Percentiles rank a stretch among this genome's conserved stretches.
These are phyloP conservation scores for Sesamia nonagrioides DNA, from an alignment of 1,140 invertebrate species.

Conservation along the genomic window DNA sequence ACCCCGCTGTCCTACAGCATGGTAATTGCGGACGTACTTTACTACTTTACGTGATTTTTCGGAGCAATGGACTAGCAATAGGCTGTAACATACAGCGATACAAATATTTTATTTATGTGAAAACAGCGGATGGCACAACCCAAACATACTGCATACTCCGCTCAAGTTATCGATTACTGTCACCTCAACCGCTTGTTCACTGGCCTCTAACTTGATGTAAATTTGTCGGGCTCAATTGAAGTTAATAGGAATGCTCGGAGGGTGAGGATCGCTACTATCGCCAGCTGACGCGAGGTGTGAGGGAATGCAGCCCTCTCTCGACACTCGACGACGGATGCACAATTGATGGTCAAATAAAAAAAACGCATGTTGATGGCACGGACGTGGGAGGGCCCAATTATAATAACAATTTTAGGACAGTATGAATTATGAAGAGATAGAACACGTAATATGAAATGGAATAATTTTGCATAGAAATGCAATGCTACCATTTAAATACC, in stretches of 20 bases:
- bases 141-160: neutral
- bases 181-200: slow-evolving; percentile 27
- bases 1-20: too few relatives aligned
- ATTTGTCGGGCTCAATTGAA: slow-evolving; percentile 87
- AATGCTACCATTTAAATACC: too few relatives aligned
- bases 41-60: too few relatives aligned
- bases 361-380: slow-evolving; percentile 57
- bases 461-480: neutral
- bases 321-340: slow-evolving; percentile 68
- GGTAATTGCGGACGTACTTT: too few relatives aligned
- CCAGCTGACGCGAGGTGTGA: slow-evolving; percentile 86
- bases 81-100: too few relatives aligned
- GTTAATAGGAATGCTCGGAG: slow-evolving; percentile 84
- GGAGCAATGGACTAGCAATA: too few relatives aligned
- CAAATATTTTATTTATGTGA: neutral
- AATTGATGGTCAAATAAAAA: slow-evolving; percentile 81
- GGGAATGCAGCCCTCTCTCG: slow-evolving; percentile 81
- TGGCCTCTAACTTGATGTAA: slow-evolving; percentile 79
- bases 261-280: slow-evolving; percentile 70
- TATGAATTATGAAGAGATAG: slow-evolving; percentile 10
- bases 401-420: slow-evolving; percentile 47
- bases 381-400: slow-evolving; percentile 44
- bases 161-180: neutral
- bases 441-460: neutral
- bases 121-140: neutral